Base-by-base conservation (phyloP, 2,797 vertebrate genomes). In the Ispidina lecontei region DNA sequence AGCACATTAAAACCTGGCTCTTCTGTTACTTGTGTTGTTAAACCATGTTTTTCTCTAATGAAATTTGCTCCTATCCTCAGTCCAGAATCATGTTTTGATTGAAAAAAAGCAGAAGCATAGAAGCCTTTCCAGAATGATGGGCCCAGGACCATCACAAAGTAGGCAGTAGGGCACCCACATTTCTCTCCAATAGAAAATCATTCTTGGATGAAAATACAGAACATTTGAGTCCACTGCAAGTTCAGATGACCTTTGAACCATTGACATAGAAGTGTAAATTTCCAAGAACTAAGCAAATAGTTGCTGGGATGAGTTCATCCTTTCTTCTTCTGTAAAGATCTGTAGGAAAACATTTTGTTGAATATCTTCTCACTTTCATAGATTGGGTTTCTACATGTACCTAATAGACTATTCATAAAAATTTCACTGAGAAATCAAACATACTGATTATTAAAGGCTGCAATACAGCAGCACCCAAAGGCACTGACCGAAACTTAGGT, bases 361-460 rank as follows among this genome's bases (percentile, higher is more conserved):
- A 87, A 49, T 70, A 46, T 23, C 56, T 86, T 56, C 70, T 43
- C 18, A 14, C 26, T 87, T 92, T 76, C 81, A 68, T 37, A 74
- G 44, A 54, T 46, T 86, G 7, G 14, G n/a, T 91, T 95, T 90
- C 88, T 84, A 74, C 93, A 73, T 41, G 23, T 63, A 55, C 71
- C 19, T 91, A 89, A 56, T 43, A 80, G 65, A 87, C 58, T 95
- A 65, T 91, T 89, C 84, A 94, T 77, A 77, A 90, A 79, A 89
- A 83, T 46, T 89, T 87, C 19, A 5, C 81, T 73, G 87, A 77
- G 87, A 93, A 91, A 47, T 55, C 72, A 90, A 90, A 74, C 84
- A 87, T 88, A 69, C 60, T 62, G 69, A 92, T 94, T 95, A 95
- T 95, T 96, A 95, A 91, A 83, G 72, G 79, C 15, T 93, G 84